A percentile compares a stretch with the other conserved stretches of the same genome.
Evolutionary conservation across 2,113 vertebrate species (phyloP).

Genomic region (Anguilla rostrata): DNA sequence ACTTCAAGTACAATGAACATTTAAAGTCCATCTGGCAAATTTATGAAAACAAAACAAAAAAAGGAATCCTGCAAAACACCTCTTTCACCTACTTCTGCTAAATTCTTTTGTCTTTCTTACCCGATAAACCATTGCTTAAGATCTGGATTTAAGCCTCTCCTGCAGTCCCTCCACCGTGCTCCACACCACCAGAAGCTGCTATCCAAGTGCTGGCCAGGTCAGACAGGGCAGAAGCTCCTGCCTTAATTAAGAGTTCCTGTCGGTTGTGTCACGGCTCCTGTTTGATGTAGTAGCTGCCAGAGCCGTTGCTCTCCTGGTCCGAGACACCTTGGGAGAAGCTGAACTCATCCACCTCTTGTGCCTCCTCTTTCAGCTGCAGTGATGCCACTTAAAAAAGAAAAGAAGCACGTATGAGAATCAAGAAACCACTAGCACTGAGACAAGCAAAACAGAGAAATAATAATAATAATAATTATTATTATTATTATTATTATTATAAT

Average conservation of each 20-base stretch:
- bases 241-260: constrained; percentile 47
- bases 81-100: constrained; percentile 38
- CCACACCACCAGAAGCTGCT: constrained; percentile 48
- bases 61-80: constrained; percentile 68
- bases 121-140: constrained; percentile 72
- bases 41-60: constrained; percentile 57
- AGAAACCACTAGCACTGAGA: neutral
- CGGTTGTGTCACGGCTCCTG: constrained; percentile 83
- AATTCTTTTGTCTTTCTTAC: constrained; percentile 52
- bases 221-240: constrained; percentile 45
- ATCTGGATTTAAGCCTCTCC: constrained; percentile 72
- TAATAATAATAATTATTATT: too few relatives aligned
- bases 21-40: constrained; percentile 86
- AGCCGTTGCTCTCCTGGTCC: constrained; percentile 95
- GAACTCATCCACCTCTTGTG: constrained; percentile 88
- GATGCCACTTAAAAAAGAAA: constrained; percentile 73
- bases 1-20: constrained; percentile 96
- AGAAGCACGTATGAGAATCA: neutral
- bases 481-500: too few relatives aligned
- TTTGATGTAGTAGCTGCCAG: constrained; percentile 95
- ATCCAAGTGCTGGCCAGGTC: constrained; percentile 51
- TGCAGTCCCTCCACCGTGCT: constrained; percentile 67
- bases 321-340: constrained; percentile 90
- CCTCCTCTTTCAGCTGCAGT: constrained; percentile 88
- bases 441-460: neutral